These are phyloP conservation scores for Perodicticus potto DNA, from an alignment of 2,797 vertebrate species.

Conservation along the genomic window DNA sequence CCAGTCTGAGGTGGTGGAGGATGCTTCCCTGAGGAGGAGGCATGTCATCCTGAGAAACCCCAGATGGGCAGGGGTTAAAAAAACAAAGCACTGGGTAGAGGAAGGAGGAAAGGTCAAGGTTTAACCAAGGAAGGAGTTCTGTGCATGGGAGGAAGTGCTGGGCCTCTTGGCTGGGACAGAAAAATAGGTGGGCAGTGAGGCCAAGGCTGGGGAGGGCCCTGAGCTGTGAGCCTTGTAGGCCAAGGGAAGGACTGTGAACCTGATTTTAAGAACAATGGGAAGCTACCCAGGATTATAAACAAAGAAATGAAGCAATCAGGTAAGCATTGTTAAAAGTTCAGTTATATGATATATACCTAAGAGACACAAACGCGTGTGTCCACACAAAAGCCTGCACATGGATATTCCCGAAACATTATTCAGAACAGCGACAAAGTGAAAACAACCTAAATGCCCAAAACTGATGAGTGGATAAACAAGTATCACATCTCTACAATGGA, in stretches of 20 bases:
- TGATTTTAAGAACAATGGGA: not conserved
- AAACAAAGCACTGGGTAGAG: not conserved
- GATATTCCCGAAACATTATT: not conserved
- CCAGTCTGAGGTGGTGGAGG: not conserved
- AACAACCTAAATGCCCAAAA: not conserved
- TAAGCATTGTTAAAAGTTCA: not conserved
- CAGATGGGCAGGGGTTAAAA: not conserved
- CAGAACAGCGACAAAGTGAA: not conserved
- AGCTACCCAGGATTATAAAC: slow-evolving; percentile 3
- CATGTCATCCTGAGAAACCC: not conserved
- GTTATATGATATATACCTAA: not conserved
- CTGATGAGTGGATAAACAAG: not conserved
- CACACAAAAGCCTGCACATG: not conserved
- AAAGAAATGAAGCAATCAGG: not conserved
- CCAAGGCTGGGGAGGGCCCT: not conserved
- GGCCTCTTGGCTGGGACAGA: not conserved
- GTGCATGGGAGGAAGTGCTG: not conserved
- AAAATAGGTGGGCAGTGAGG: not conserved
- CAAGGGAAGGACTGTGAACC: not conserved
- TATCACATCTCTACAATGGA: not conserved
- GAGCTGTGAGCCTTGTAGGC: not conserved
- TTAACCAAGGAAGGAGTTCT: not conserved
- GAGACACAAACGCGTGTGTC: not conserved
- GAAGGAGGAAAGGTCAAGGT: not conserved
- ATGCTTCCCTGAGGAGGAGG: not conserved